Evolutionary conservation across 2,888 invertebrate species (phyloP).

Genomic region (Melolontha melolontha): DNA sequence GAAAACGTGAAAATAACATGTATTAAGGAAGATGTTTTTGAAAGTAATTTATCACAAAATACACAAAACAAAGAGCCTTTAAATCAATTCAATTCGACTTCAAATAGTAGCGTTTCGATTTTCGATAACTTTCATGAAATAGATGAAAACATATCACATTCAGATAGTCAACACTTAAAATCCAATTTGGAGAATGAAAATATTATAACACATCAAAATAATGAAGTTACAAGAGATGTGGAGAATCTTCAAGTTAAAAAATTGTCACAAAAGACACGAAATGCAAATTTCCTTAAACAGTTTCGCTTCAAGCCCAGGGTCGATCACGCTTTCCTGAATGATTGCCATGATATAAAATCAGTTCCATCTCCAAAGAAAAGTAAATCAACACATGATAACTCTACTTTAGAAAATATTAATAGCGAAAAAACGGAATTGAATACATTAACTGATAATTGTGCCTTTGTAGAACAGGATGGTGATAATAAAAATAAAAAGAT

Average conservation of each 20-base stretch:
- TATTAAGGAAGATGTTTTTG: not conserved
- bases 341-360: slow-evolving; percentile 36
- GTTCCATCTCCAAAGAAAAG: not conserved
- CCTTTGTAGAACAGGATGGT: not conserved
- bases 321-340: not conserved
- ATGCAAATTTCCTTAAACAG: slow-evolving; percentile 1
- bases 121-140: too few relatives aligned
- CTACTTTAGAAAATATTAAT: not conserved
- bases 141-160: too few relatives aligned
- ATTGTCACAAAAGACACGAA: slow-evolving; percentile 12
- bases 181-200: too few relatives aligned
- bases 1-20: too few relatives aligned
- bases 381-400: not conserved
- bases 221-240: too few relatives aligned
- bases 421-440: not conserved
- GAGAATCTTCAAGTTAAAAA: not conserved
- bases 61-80: slow-evolving; percentile 1
- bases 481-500: slow-evolving; percentile 14
- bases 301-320: slow-evolving; percentile 14
- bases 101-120: not conserved
- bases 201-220: too few relatives aligned
- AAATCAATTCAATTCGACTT: slow-evolving; percentile 15
- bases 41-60: slow-evolving; percentile 5
- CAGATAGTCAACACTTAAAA: too few relatives aligned
- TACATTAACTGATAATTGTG: not conserved